Evolutionary conservation across 2,888 invertebrate genomes (phyloP).

Genomic region (Leptura quadrifasciata): DNA sequence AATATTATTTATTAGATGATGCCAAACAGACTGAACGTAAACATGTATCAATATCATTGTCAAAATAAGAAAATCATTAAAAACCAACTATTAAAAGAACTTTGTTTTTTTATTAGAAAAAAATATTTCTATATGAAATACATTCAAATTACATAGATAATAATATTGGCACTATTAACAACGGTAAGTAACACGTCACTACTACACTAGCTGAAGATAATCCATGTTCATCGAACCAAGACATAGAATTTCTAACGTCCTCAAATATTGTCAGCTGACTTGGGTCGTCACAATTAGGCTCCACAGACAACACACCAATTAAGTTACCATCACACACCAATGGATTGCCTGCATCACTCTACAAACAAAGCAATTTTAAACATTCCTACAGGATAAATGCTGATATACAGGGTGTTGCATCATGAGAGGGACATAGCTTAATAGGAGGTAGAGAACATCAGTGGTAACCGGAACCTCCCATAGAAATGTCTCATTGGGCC

Average conservation of each 20-base stretch:
- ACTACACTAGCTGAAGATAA: not conserved
- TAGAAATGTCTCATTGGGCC: too few species aligned
- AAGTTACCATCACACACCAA: slow-evolving; percentile 47
- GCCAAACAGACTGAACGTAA: too few species aligned
- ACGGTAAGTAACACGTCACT: not conserved
- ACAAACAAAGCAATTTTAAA: slow-evolving; percentile 32
- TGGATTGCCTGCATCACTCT: slow-evolving; percentile 47
- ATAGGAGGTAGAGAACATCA: too few species aligned
- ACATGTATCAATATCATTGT: too few species aligned
- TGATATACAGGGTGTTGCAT: not conserved
- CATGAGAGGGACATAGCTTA: too few species aligned
- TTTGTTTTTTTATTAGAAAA: too few species aligned
- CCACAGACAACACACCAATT: slow-evolving; percentile 45
- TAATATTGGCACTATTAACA: not conserved
- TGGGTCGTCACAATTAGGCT: slow-evolving; percentile 37
- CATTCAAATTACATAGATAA: too few species aligned
- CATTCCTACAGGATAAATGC: not conserved
- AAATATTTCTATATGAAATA: too few species aligned
- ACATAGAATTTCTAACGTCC: slow-evolving; percentile 36
- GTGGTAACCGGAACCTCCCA: too few species aligned
- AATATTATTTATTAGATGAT: too few species aligned
- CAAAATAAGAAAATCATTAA: too few species aligned
- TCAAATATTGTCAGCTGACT: slow-evolving; percentile 42
- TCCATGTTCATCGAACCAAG: slow-evolving; percentile 34
- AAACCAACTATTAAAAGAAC: too few species aligned